phyloP scores from a whole-genome alignment of 2,113 vertebrate species.

The Eulemur rufifrons region DNA sequence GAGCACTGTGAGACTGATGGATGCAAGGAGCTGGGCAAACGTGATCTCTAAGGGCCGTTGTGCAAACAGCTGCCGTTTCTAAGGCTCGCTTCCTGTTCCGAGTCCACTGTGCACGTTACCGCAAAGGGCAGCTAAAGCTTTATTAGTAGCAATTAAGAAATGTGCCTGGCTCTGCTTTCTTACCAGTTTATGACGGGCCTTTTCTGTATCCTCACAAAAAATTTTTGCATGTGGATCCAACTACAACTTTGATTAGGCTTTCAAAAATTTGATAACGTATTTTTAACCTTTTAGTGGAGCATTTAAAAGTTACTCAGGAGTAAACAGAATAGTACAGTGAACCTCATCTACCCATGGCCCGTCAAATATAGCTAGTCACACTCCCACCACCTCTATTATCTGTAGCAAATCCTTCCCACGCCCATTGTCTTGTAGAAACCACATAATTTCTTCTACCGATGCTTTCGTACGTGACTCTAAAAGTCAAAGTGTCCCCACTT shows the following conservation, averaged over 20 bases:
- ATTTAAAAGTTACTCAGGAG: neutral
- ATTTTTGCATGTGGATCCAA: neutral
- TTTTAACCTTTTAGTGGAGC: slow-evolving; percentile 7
- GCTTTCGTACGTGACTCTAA: neutral
- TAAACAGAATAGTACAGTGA: neutral
- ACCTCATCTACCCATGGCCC: neutral
- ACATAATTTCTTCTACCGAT: neutral
- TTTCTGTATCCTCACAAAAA: neutral
- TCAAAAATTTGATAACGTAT: neutral
- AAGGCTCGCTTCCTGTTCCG: neutral
- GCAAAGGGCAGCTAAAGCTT: neutral
- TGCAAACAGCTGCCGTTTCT: neutral
- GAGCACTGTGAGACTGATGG: neutral
- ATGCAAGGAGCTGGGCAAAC: neutral
- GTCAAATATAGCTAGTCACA: neutral
- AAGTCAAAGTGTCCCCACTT: neutral
- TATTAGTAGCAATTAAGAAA: neutral
- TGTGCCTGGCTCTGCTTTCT: neutral
- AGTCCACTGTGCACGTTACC: neutral
- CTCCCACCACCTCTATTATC: too few species aligned
- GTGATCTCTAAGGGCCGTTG: neutral
- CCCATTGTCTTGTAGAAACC: neutral
- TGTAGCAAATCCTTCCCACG: neutral
- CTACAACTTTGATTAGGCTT: neutral
- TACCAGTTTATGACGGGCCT: neutral